Conservation (phyloP, 2,888 invertebrate species). For the Xestia c-nigrum region DNA sequence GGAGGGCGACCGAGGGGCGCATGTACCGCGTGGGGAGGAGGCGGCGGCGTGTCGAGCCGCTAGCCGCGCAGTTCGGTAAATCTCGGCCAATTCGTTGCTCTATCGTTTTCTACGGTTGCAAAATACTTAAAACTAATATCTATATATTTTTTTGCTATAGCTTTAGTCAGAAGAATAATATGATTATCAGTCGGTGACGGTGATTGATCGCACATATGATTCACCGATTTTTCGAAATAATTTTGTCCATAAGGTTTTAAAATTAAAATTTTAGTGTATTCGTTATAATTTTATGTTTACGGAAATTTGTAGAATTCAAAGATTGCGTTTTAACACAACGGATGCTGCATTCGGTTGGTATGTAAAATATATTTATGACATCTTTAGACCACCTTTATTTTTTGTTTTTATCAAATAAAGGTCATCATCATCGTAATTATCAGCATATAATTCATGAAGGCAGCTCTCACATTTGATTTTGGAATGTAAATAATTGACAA, state of each 20-base stretch:
- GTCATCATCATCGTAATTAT: slow-evolving; percentile 34
- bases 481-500: slow-evolving; percentile 24
- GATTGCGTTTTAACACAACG: slow-evolving; percentile 4
- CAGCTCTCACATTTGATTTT: slow-evolving; percentile 35
- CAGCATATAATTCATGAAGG: slow-evolving; percentile 17
- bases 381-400: slow-evolving; percentile 9
- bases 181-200: slow-evolving; percentile 1
- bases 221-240: neutral
- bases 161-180: slow-evolving; percentile 9
- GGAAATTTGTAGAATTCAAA: slow-evolving; percentile 1
- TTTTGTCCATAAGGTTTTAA: slow-evolving; percentile 7
- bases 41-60: too few relatives aligned
- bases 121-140: too few relatives aligned
- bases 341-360: slow-evolving; percentile 3
- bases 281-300: slow-evolving; percentile 4
- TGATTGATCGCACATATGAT: slow-evolving; percentile 11
- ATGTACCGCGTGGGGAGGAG: too few relatives aligned
- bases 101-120: too few relatives aligned
- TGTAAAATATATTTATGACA: slow-evolving; percentile 16
- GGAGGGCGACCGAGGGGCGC: too few relatives aligned
- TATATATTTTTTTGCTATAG: slow-evolving; percentile 1
- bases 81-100: too few relatives aligned
- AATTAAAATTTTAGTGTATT: slow-evolving; percentile 1
- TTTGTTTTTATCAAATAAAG: slow-evolving; percentile 6
- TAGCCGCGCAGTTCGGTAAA: too few relatives aligned